Evolutionary conservation across 1,140 invertebrate species (phyloP).

Genomic region (Elysia chlorotica): DNA sequence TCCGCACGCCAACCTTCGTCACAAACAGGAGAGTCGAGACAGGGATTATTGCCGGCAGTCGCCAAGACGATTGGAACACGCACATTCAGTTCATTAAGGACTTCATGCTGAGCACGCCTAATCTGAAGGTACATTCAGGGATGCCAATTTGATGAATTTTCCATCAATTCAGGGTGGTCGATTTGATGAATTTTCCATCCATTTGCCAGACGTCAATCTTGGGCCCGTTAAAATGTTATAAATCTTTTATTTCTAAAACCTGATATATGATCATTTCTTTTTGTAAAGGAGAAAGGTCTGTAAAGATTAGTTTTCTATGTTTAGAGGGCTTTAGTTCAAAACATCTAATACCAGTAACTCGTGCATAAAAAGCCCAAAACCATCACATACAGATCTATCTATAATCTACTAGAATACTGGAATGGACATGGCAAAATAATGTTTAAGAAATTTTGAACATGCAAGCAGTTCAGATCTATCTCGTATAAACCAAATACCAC

Average conservation of each 20-base stretch:
- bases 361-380: too few species aligned
- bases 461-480: too few species aligned
- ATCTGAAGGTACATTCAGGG: constrained; percentile 34
- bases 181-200: neutral
- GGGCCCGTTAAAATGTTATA: neutral
- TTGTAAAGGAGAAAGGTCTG: neutral
- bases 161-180: too few species aligned
- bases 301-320: neutral
- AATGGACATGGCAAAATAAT: too few species aligned
- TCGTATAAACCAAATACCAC: too few species aligned
- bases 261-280: neutral
- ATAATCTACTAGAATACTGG: too few species aligned
- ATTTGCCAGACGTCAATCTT: too few species aligned
- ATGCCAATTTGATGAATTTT: neutral
- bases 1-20: neutral
- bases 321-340: too few species aligned
- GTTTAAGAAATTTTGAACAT: too few species aligned
- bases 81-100: constrained; percentile 39
- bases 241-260: neutral
- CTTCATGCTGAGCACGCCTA: constrained; percentile 36
- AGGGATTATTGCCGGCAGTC: too few species aligned
- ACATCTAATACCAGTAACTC: too few species aligned
- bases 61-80: constrained; percentile 23
- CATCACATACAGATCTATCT: too few species aligned
- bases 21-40: constrained; percentile 12